Evolutionary conservation across 2,888 invertebrate genomes (phyloP).

Genomic region (Fissipunctia ypsillon): DNA sequence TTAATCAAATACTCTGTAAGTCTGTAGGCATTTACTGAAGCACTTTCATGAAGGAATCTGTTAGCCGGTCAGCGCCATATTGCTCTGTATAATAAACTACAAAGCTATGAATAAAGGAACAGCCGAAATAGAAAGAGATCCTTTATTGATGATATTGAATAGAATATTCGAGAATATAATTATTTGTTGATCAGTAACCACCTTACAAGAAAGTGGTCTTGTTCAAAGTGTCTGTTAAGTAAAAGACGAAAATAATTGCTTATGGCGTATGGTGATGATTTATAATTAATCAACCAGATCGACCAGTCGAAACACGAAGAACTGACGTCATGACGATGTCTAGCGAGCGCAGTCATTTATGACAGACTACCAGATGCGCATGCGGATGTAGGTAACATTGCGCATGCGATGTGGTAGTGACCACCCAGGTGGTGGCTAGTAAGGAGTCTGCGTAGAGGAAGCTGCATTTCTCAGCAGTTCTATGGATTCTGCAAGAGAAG

Average conservation of each 20-base stretch:
- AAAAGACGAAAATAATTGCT: no score
- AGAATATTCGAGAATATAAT: background rate
- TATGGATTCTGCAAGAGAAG: background rate
- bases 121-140: background rate
- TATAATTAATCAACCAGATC: background rate
- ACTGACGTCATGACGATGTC: background rate
- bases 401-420: no score
- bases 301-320: background rate
- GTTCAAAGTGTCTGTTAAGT: no score
- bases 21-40: constrained; percentile 13
- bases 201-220: background rate
- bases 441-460: constrained; percentile 27
- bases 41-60: background rate
- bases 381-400: background rate
- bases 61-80: background rate
- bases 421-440: background rate
- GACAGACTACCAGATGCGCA: background rate
- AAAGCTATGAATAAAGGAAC: background rate
- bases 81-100: background rate
- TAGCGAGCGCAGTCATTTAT: background rate
- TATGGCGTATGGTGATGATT: background rate
- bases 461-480: background rate
- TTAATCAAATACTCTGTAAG: constrained; percentile 1
- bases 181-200: background rate
- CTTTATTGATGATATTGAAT: no score